A percentile compares a stretch with the other conserved stretches of the same genome.
Conservation (phyloP, 1,140 invertebrate species). For the Andricus grossulariae region DNA sequence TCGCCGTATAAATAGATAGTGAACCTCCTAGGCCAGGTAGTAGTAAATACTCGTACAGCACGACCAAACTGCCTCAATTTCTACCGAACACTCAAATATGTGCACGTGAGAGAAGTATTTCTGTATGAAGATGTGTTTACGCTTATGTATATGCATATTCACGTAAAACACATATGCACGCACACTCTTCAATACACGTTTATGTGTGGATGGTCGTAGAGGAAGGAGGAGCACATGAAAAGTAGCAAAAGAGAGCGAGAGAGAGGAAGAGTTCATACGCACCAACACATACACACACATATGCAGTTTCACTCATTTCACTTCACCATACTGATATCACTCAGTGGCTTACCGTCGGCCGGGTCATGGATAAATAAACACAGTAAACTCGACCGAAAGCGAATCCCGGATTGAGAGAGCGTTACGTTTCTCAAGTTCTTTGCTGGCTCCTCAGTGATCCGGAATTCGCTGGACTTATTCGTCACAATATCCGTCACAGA, state of each 20-base stretch:
- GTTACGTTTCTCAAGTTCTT: background rate
- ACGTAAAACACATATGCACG: background rate
- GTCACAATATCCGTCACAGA: conserved; percentile 40
- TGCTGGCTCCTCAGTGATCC: conserved; percentile 28
- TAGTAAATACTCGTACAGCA: conserved; percentile 20
- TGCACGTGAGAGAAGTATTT: conserved; percentile 7
- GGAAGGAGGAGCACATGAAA: conserved; percentile 19
- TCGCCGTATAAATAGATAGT: conserved; percentile 71
- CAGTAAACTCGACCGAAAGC: conserved; percentile 34
- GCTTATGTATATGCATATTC: conserved; percentile 6
- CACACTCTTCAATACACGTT: background rate
- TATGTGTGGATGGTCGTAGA: conserved; percentile 1
- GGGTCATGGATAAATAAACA: conserved; percentile 58
- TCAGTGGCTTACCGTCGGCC: conserved; percentile 36
- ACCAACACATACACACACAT: conserved; percentile 44
- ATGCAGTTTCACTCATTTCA: conserved; percentile 49
- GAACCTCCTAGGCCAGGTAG: conserved; percentile 34
- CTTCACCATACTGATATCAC: conserved; percentile 47
- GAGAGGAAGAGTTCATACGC: conserved; percentile 45
- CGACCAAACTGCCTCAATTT: conserved; percentile 13
- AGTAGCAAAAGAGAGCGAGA: conserved; percentile 31
- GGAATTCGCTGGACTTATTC: conserved; percentile 39
- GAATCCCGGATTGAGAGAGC: conserved; percentile 25
- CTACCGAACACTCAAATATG: conserved; percentile 19
- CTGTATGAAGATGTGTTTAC: conserved; percentile 30